Conservation (phyloP, 1,140 invertebrate genomes). For the Pomacea maculata region DNA sequence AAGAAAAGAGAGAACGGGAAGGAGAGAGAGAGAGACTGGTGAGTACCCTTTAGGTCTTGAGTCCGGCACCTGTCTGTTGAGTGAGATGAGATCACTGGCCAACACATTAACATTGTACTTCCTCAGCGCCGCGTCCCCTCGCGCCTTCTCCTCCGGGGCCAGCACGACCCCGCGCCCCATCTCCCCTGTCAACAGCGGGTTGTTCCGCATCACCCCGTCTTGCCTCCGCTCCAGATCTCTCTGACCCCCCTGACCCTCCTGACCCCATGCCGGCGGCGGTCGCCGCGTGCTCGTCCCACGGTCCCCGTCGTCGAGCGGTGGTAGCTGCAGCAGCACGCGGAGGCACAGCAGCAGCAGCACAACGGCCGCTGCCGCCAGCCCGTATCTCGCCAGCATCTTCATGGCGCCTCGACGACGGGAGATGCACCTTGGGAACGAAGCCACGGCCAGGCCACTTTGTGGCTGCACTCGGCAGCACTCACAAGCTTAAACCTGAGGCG, state of each 20-base stretch:
- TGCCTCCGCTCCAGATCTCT: constrained; percentile 26
- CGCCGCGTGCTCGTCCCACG: constrained; percentile 1
- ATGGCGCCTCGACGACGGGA: neutral
- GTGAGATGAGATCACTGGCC: constrained; percentile 47
- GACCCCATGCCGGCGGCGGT: no score
- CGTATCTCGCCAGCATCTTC: neutral
- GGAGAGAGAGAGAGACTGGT: no score
- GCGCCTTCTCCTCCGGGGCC: constrained; percentile 31
- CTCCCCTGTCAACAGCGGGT: constrained; percentile 39
- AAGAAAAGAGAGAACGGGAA: no score
- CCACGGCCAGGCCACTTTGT: neutral
- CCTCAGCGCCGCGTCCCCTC: constrained; percentile 25
- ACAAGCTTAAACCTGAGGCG: no score
- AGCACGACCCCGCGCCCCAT: constrained; percentile 45
- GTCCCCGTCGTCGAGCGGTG: neutral
- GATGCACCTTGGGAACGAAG: no score
- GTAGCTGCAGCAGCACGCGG: constrained; percentile 7
- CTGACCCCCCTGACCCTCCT: constrained; percentile 1
- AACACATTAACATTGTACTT: constrained; percentile 41
- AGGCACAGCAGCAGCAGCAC: constrained; percentile 16
- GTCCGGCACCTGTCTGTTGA: constrained; percentile 49
- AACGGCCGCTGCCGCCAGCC: constrained; percentile 4
- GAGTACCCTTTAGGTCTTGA: constrained; percentile 45
- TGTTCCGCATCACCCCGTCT: constrained; percentile 39
- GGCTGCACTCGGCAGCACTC: no score